Evolutionary conservation across 2,113 vertebrate genomes (phyloP).

Genomic region (Melospiza melodia): DNA sequence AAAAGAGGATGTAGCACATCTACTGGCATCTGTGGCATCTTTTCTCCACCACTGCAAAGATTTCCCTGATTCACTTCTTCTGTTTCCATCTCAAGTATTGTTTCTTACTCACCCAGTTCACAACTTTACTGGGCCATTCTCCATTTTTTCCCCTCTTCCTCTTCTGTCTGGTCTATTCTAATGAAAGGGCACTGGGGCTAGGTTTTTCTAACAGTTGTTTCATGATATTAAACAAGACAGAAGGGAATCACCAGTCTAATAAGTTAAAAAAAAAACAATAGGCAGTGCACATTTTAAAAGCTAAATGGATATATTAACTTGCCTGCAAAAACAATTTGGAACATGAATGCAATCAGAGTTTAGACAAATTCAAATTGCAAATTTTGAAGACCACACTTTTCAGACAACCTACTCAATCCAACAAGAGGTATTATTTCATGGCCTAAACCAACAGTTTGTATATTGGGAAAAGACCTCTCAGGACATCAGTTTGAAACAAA

Average conservation of each 20-base stretch:
- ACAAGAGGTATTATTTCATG: not conserved
- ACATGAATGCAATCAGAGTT: not conserved
- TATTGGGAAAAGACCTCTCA: not conserved
- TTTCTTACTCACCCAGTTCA: not conserved
- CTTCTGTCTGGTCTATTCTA: not conserved
- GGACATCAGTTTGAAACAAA: not conserved
- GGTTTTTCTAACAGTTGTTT: not conserved
- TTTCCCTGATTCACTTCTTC: not conserved
- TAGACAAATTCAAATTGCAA: not conserved
- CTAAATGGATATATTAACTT: not conserved
- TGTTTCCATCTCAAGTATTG: not conserved
- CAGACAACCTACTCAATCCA: not conserved
- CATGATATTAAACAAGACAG: not conserved
- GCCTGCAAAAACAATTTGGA: not conserved
- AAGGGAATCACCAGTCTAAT: not conserved
- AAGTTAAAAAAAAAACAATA: not conserved
- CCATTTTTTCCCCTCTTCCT: not conserved
- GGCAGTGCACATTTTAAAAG: not conserved
- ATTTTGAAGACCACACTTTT: not conserved
- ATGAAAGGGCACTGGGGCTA: accelerated
- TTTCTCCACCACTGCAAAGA: not conserved
- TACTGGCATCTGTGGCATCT: not conserved
- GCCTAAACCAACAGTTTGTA: not conserved
- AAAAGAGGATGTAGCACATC: not conserved
- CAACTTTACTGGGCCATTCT: not conserved